Evolutionary conservation across 2,888 invertebrate species (phyloP).

Genomic region (Odontocerum albicorne): DNA sequence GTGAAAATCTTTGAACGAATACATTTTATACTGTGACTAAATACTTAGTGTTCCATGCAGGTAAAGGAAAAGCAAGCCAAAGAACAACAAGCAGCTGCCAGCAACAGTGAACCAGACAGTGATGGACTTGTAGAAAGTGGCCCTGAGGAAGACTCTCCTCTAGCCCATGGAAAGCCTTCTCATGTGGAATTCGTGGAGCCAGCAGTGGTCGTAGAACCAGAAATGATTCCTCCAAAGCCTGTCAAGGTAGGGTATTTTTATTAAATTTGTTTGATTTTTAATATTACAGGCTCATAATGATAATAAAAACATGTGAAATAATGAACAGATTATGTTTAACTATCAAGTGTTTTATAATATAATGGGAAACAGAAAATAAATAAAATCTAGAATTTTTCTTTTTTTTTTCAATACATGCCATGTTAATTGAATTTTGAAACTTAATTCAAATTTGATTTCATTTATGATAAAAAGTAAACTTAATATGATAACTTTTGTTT

Average conservation of each 20-base stretch:
- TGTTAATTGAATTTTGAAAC: neutral
- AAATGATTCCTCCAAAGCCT: slow-evolving; percentile 47
- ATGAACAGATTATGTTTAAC: neutral
- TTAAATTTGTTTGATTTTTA: neutral
- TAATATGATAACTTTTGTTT: neutral
- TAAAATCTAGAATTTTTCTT: neutral
- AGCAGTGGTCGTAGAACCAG: slow-evolving; percentile 62
- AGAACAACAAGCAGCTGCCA: slow-evolving; percentile 43
- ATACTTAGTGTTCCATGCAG: too few relatives aligned
- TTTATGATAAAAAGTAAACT: neutral
- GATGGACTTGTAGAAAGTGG: slow-evolving; percentile 54
- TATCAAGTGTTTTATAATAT: neutral
- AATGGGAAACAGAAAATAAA: neutral
- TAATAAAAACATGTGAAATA: neutral
- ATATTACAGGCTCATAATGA: neutral
- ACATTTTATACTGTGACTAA: too few relatives aligned
- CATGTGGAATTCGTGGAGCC: slow-evolving; percentile 74
- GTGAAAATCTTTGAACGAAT: too few relatives aligned
- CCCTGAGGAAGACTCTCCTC: slow-evolving; percentile 47
- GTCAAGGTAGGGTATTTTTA: slow-evolving; percentile 46
- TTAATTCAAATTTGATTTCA: neutral
- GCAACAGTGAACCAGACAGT: slow-evolving; percentile 51
- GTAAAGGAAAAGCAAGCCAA: slow-evolving; percentile 53
- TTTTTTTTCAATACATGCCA: neutral
- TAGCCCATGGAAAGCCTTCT: slow-evolving; percentile 37